Conservation (phyloP, 2,888 invertebrate genomes). For the Cryptocheilus praepositus region DNA sequence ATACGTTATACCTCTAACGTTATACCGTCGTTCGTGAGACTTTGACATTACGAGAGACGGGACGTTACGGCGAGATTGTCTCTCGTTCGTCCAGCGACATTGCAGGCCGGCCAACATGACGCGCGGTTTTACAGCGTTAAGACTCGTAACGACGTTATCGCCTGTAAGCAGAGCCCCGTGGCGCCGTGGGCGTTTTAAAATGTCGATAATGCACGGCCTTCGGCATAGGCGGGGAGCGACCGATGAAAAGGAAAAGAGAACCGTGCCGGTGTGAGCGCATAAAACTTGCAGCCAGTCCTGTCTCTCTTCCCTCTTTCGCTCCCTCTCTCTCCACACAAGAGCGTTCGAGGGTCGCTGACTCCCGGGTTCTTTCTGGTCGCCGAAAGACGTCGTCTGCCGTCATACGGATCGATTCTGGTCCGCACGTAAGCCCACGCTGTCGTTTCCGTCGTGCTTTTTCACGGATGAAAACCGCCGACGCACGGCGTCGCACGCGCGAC, state of each 20-base stretch:
- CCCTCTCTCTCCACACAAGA: conserved; percentile 30
- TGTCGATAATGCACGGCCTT: conserved; percentile 51
- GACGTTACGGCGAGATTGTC: no score
- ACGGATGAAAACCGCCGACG: neutral
- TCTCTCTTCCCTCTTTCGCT: conserved; percentile 30
- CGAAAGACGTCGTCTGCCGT: conserved; percentile 34
- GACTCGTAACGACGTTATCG: conserved; percentile 8
- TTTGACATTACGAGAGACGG: no score
- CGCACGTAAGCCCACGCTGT: conserved; percentile 27
- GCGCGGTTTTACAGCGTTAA: conserved; percentile 1
- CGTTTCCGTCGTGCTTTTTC: neutral
- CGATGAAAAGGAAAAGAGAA: conserved; percentile 43
- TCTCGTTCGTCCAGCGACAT: conserved; percentile 8
- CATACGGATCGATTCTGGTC: conserved; percentile 45
- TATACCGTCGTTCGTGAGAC: no score
- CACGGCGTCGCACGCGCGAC: neutral
- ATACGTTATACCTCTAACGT: no score
- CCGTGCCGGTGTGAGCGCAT: conserved; percentile 39
- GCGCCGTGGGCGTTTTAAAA: conserved; percentile 22
- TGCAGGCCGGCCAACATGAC: neutral
- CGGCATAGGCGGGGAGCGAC: conserved; percentile 39
- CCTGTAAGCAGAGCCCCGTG: conserved; percentile 2
- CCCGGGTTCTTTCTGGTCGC: conserved; percentile 41
- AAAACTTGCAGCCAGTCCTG: conserved; percentile 54
- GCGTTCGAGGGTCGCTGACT: conserved; percentile 56